These are phyloP conservation scores for Crotalus tigris DNA, from an alignment of 2,113 vertebrate genomes.

Conservation along the genomic window DNA sequence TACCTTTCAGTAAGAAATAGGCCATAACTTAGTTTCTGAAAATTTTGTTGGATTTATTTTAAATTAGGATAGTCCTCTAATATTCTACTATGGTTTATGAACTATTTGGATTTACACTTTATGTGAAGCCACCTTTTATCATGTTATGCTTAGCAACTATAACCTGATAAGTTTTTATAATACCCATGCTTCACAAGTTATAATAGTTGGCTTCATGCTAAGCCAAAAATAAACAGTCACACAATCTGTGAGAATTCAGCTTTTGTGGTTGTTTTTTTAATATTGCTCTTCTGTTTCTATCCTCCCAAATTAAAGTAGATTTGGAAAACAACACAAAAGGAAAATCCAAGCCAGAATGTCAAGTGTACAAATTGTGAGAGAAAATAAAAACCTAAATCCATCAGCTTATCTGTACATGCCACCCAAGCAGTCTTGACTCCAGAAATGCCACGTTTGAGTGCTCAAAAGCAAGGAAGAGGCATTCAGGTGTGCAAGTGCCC, in stretches of 20 bases:
- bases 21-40: background rate
- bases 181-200: background rate
- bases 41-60: background rate
- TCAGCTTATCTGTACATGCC: background rate
- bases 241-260: background rate
- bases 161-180: background rate
- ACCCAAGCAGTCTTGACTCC: background rate
- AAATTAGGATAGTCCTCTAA: background rate
- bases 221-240: background rate
- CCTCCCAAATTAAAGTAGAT: background rate
- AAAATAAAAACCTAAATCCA: background rate
- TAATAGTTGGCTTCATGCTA: background rate
- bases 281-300: background rate
- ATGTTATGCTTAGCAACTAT: background rate
- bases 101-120: background rate
- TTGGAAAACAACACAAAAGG: background rate
- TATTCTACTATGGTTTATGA: background rate
- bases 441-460: conserved; percentile 5
- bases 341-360: background rate
- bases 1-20: background rate
- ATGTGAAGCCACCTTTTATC: background rate
- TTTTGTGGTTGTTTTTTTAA: background rate
- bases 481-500: background rate
- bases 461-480: background rate
- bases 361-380: background rate